Conservation (phyloP, 2,113 vertebrate genomes). For the Leptodactylus fuscus region DNA sequence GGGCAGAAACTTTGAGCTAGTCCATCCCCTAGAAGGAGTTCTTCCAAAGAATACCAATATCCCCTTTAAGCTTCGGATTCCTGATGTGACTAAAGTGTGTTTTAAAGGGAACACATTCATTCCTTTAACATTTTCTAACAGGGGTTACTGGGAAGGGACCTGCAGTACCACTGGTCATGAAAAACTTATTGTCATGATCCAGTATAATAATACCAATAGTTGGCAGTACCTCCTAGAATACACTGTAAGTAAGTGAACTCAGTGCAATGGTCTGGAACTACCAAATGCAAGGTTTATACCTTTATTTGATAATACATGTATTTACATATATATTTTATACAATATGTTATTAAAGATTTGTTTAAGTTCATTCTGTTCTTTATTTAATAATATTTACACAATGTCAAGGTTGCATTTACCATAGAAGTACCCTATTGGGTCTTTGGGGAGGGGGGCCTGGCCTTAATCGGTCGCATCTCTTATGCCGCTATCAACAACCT, state of each 20-base stretch:
- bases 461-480: too few species aligned
- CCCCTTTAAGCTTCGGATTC: constrained; percentile 62
- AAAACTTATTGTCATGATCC: constrained; percentile 53
- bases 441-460: too few species aligned
- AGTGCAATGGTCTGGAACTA: too few species aligned
- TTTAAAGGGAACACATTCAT: not conserved
- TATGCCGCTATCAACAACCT: too few species aligned
- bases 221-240: constrained; percentile 60
- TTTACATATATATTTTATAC: too few species aligned
- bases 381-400: too few species aligned
- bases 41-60: constrained; percentile 60
- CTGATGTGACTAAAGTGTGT: constrained; percentile 49
- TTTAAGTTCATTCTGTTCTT: too few species aligned
- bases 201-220: not conserved
- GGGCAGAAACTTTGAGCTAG: constrained; percentile 61
- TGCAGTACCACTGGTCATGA: constrained; percentile 53
- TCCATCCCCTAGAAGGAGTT: constrained; percentile 63
- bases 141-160: constrained; percentile 64
- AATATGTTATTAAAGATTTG: too few species aligned
- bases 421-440: too few species aligned
- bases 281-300: too few species aligned
- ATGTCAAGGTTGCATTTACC: too few species aligned
- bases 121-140: constrained; percentile 31
- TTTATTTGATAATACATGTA: too few species aligned
- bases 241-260: not conserved